Evolutionary conservation across 2,113 vertebrate genomes (phyloP).

Genomic region (Callaeas wilsoni): DNA sequence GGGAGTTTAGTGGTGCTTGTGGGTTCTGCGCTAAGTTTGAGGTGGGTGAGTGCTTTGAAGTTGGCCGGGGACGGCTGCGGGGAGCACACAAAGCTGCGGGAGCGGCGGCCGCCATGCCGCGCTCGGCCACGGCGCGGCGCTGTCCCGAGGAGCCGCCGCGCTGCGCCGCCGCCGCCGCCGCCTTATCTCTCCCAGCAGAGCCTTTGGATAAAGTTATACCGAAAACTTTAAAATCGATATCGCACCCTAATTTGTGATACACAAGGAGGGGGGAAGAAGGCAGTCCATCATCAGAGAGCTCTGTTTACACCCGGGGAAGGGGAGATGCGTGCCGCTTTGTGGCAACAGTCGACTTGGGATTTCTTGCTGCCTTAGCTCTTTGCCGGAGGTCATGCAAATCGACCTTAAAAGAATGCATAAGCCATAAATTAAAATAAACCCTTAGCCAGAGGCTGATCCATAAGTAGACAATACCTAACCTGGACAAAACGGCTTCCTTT

Average conservation of each 20-base stretch:
- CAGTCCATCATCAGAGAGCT: constrained; percentile 51
- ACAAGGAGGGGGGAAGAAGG: not conserved
- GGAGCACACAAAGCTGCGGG: not conserved
- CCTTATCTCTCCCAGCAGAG: constrained; percentile 41
- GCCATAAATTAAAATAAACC: constrained; percentile 95
- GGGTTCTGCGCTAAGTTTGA: constrained; percentile 67
- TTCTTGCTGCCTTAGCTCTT: constrained; percentile 84
- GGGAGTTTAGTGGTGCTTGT: constrained; percentile 44
- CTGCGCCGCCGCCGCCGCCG: not conserved
- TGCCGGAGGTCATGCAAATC: constrained; percentile 89
- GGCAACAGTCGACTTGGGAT: constrained; percentile 71
- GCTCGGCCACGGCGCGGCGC: constrained; percentile 84
- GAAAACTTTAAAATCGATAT: constrained; percentile 77
- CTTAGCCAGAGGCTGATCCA: constrained; percentile 81
- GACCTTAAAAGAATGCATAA: constrained; percentile 95
- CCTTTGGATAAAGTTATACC: constrained; percentile 68
- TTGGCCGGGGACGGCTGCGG: constrained; percentile 34
- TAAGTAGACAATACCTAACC: constrained; percentile 86
- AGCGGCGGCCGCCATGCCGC: constrained; percentile 58
- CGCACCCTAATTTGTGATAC: constrained; percentile 63
- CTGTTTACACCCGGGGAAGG: constrained; percentile 58
- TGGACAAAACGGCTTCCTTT: constrained; percentile 84
- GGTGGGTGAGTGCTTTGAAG: constrained; percentile 70
- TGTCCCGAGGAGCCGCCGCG: constrained; percentile 57
- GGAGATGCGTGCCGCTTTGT: constrained; percentile 71